Evolutionary conservation across 2,113 vertebrate genomes (phyloP).

Genomic region (Xenotilapia caudafasciata): DNA sequence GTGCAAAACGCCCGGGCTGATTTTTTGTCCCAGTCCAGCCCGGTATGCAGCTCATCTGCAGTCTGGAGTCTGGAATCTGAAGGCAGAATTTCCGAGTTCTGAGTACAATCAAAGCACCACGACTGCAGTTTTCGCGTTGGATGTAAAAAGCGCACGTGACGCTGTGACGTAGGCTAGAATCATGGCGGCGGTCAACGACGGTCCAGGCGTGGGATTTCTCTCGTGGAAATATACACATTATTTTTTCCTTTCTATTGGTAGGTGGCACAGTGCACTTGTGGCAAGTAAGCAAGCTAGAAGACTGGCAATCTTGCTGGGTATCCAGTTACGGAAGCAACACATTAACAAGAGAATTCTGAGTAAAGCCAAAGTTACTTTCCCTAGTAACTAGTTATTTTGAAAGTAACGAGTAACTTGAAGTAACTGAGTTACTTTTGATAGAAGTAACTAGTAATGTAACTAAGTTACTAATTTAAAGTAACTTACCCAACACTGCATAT

Average conservation of each 20-base stretch:
- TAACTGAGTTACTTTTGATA: background rate
- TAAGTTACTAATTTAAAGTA: background rate
- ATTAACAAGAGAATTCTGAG: background rate
- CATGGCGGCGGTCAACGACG: accelerated
- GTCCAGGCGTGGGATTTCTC: accelerated
- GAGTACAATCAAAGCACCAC: no score
- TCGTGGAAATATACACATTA: background rate
- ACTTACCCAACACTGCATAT: background rate
- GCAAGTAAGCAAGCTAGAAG: background rate
- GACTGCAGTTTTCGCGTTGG: accelerated
- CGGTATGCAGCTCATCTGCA: no score
- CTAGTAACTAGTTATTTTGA: background rate
- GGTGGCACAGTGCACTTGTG: background rate
- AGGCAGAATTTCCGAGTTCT: no score
- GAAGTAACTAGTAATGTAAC: background rate
- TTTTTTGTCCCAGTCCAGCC: no score
- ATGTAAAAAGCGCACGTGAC: no score
- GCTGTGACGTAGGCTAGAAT: background rate
- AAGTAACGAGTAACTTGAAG: background rate
- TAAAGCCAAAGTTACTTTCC: background rate
- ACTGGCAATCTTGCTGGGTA: accelerated
- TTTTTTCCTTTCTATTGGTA: background rate
- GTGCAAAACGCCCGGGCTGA: no score
- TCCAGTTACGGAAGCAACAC: accelerated
- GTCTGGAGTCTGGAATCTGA: no score